Percentiles rank a stretch among this genome's conserved stretches.
Conservation (phyloP, 2,113 vertebrate species). For the Tachuris rubrigastra region DNA sequence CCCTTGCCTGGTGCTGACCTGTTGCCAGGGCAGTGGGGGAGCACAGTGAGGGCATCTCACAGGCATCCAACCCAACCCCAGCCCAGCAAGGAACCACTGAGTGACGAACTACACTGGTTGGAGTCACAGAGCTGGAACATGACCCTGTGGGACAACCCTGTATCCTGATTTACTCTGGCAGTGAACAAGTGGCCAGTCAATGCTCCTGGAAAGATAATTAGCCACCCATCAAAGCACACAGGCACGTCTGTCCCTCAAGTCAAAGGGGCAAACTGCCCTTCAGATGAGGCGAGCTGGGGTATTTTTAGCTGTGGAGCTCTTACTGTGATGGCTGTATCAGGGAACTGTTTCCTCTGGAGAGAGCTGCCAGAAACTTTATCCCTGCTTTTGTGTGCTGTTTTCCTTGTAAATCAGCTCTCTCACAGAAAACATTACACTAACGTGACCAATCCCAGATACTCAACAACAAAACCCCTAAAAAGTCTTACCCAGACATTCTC, state of each 20-base stretch:
- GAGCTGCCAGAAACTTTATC: constrained; percentile 24
- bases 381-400: constrained; percentile 27
- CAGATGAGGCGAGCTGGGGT: not conserved
- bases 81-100: not conserved
- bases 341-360: not conserved
- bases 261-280: not conserved
- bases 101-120: not conserved
- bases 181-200: not conserved
- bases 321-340: not conserved
- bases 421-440: not conserved
- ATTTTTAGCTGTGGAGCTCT: not conserved
- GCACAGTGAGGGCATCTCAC: not conserved
- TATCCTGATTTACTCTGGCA: not conserved
- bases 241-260: not conserved
- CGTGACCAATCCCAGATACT: not conserved
- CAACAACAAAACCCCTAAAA: not conserved
- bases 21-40: not conserved
- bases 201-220: not conserved
- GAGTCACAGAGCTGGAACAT: not conserved
- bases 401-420: constrained; percentile 11
- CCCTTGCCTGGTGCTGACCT: not conserved
- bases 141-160: not conserved
- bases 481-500: not conserved
- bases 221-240: not conserved
- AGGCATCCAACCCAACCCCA: not conserved